These are phyloP conservation scores for Phortica variegata DNA, from an alignment of 1,140 invertebrate genomes.

Conservation along the genomic window DNA sequence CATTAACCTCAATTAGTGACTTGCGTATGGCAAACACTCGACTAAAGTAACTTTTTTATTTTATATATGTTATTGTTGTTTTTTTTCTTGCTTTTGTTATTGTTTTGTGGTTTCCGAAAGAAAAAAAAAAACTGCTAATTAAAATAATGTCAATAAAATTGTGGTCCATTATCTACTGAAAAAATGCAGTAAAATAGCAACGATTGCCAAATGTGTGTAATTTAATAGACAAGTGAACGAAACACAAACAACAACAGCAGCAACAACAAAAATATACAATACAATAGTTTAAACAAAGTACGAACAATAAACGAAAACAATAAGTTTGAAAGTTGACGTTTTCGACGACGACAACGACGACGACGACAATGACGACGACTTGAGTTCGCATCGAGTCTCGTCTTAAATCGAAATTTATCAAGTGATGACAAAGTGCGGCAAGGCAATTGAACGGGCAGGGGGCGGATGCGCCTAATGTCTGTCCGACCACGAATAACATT, in stretches of 20 bases:
- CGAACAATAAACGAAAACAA: conserved; percentile 52
- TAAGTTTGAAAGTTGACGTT: conserved; percentile 42
- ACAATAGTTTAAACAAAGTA: conserved; percentile 45
- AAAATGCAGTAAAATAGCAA: conserved; percentile 38
- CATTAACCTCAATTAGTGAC: conserved; percentile 55
- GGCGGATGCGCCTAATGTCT: too few relatives aligned
- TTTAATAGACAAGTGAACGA: conserved; percentile 26
- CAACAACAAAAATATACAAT: conserved; percentile 9
- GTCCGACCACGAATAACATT: too few relatives aligned
- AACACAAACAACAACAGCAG: neutral
- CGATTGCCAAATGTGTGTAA: conserved; percentile 48
- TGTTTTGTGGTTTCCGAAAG: too few relatives aligned
- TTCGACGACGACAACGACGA: conserved; percentile 5
- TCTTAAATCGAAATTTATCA: too few relatives aligned
- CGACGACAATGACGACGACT: neutral
- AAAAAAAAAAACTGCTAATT: conserved; percentile 41
- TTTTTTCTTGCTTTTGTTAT: too few relatives aligned
- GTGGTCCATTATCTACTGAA: conserved; percentile 50
- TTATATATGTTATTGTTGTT: too few relatives aligned
- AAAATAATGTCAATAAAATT: conserved; percentile 56
- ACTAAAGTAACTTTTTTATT: too few relatives aligned
- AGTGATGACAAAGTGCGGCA: too few relatives aligned
- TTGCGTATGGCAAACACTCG: conserved; percentile 28
- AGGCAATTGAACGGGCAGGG: too few relatives aligned
- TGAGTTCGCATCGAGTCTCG: too few relatives aligned